Base-by-base conservation (phyloP, 2,888 invertebrate species). In the Cephus pygmeus region DNA sequence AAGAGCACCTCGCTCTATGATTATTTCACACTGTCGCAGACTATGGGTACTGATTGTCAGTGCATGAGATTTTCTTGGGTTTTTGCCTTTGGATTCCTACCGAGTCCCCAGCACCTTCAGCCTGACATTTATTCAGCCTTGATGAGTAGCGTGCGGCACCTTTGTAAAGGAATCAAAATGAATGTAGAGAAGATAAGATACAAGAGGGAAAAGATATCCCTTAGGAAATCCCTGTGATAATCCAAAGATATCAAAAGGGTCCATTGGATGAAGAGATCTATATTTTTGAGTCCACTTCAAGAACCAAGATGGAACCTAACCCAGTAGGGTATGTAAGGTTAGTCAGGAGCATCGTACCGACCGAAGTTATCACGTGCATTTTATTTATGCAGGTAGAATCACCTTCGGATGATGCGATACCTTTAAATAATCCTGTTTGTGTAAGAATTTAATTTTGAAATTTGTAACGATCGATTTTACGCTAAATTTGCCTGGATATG, bases 21-120 rank as follows among this genome's bases (percentile, higher is more conserved):
- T 85, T 85, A 85, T 84, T 85, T 85, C 82, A 79, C 83, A 79
- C 78, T 78, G 76, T 81, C 76, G 76, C 76, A 73, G 77, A 79
- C 71, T 78, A 80, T 82, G 2, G 56, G 56, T 56, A 56, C 56
- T 56, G 56, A 56, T 56, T 56, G 56, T 56, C 56, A 56, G 56
- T 56, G 56, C 56, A 56, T 1, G 23, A 56, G 56, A 56, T 56
- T 56, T 56, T 23, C 56, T 56, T 56, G 23, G 2, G 9, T 56
- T 56, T 56, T 56, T 56, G 56, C 56, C 9, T 56, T 56, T 23
- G 9, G 56, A 56, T 56, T 56, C 23, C 23, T 9, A 56, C 56
- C 15, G 56, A 56, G 56, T 56, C 56, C 56, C 23, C 23, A 56
- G 23, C 23, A 56, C 56, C 23, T 56, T 56, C 56, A 56, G 56